Evolutionary conservation across 2,888 invertebrate species (phyloP), one percentile per base, ranked within the genome.

Genomic region (Ochlodes sylvanus): DNA sequence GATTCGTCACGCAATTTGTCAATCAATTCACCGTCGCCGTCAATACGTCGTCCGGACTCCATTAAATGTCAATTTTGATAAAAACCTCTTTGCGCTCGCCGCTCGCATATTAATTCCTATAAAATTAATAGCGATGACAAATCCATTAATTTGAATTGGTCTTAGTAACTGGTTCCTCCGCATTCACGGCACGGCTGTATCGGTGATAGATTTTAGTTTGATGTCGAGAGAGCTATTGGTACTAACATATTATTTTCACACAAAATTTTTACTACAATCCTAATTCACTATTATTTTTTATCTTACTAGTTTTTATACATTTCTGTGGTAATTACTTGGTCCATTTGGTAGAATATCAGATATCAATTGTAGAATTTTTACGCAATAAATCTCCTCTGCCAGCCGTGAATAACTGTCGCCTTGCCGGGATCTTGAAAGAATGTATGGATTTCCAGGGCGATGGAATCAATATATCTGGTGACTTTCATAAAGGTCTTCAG

Each of bases 71-170:
- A 90, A 90, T 90, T 92, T 89, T 80, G 81, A 80, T 82, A 80
- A 80, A 84, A 84, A 84, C 82, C 83, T 87, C 90, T 90, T 89
- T 89, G 81, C 86, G 84, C 78, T 86, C 82, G 89, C 91, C 92
- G 92, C 89, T 86, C 87, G 91, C 86, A 85, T 89, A 91, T 91
- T 92, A 88, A 91, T 92, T 91, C 88, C 90, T 87, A 89, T 89
- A 88, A 90, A 92, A 91, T 90, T 92, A 92, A 92, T 93, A 90
- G 89, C 91, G 90, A 90, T 91, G 92, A 92, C 92, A 93, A 92
- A 92, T 90, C 88, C 89, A 91, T 92, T 92, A 90, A 89, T 89
- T 88, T 81, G 81, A 86, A 91, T 90, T 83, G 90, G 86, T 84
- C 79, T 80, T 79, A 54, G 54, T 54, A 84, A 86, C 87, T 77